These are phyloP conservation scores for Nymphalis polychloros DNA, from an alignment of 2,888 invertebrate genomes.

Conservation along the genomic window DNA sequence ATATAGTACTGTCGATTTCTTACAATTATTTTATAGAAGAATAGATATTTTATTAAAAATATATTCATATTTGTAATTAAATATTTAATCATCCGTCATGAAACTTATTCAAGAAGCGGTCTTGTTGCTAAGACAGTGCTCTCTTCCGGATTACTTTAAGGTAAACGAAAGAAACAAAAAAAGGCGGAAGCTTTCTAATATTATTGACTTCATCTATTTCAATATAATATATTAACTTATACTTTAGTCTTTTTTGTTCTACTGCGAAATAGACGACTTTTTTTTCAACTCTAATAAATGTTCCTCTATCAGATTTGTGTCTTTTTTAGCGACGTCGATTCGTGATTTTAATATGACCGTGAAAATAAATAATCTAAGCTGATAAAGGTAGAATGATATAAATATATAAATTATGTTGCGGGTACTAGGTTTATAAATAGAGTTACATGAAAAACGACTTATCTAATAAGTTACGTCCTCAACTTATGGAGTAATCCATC, in stretches of 20 bases:
- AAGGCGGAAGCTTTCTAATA: no score
- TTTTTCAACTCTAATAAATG: background rate
- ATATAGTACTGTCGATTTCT: conserved; percentile 23
- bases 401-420: background rate
- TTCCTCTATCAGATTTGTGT: background rate
- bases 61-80: no score
- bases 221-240: no score
- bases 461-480: conserved; percentile 19
- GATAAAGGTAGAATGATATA: background rate
- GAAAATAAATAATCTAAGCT: background rate
- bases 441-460: conserved; percentile 22
- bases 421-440: conserved; percentile 7
- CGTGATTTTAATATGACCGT: background rate
- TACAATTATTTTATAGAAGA: background rate
- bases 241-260: no score
- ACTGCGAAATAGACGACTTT: background rate
- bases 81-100: no score
- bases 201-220: no score
- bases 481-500: conserved; percentile 24
- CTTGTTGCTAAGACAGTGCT: no score
- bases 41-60: background rate
- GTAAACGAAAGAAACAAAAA: no score
- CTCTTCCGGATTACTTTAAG: no score
- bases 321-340: no score
- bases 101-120: no score